Evolutionary conservation across 2,113 vertebrate species (phyloP).

Genomic region (Grus americana): DNA sequence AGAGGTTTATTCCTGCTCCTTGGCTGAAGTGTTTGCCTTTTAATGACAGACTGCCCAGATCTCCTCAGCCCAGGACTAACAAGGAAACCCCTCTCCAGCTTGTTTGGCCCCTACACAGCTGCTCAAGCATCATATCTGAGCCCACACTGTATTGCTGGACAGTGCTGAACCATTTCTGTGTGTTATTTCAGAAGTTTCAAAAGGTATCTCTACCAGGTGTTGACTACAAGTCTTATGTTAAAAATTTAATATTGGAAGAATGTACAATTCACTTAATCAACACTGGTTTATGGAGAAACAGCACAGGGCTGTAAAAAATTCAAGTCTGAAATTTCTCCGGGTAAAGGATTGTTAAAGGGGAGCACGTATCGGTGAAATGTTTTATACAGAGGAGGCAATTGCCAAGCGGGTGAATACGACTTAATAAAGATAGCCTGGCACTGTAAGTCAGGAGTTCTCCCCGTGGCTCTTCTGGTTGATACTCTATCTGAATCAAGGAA

Average conservation of each 20-base stretch:
- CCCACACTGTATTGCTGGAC: neutral
- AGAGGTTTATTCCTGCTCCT: conserved; percentile 2
- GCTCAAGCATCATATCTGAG: neutral
- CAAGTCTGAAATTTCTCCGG: neutral
- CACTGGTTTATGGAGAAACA: neutral
- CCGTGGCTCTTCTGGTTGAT: neutral
- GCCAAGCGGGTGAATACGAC: neutral
- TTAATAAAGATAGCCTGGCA: neutral
- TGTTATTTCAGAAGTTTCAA: neutral
- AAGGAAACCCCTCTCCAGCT: neutral
- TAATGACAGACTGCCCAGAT: neutral
- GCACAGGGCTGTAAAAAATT: neutral
- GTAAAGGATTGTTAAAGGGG: neutral
- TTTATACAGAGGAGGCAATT: neutral
- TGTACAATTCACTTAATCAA: neutral
- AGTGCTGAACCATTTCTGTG: neutral
- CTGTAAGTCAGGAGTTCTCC: neutral
- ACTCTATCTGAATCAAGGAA: neutral
- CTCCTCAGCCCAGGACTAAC: neutral
- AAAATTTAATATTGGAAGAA: neutral
- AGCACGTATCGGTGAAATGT: neutral
- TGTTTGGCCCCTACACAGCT: neutral
- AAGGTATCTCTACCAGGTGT: neutral
- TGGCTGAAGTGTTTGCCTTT: neutral
- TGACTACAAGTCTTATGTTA: neutral